Conservation (phyloP, 2,797 vertebrate species). For the Tauraco hartlaubi region DNA sequence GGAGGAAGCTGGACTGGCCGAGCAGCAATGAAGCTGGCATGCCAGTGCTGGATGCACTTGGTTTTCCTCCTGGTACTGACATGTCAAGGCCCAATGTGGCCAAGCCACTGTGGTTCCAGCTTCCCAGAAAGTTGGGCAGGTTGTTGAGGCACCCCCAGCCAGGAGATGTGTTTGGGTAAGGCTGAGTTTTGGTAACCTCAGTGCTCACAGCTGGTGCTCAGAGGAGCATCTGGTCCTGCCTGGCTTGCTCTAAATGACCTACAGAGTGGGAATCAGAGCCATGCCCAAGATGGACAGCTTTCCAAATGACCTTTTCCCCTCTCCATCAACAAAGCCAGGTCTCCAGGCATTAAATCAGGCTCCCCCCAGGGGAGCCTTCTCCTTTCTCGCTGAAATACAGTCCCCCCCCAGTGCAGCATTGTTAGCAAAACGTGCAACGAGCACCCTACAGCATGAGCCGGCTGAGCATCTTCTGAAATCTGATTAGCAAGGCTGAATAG, state of each 20-base stretch:
- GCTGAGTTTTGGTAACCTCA: background rate
- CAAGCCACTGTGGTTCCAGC: background rate
- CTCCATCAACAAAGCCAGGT: background rate
- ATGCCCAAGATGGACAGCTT: accelerated
- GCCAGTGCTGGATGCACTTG: accelerated
- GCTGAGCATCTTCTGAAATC: background rate
- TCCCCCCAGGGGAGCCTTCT: background rate
- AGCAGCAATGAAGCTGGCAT: background rate
- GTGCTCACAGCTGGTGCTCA: background rate
- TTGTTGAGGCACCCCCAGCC: background rate
- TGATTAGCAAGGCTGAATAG: conserved; percentile 3
- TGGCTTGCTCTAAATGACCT: background rate
- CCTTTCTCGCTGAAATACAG: background rate
- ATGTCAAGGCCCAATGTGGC: accelerated
- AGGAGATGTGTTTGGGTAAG: background rate
- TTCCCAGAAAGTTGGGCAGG: background rate
- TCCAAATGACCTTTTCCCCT: background rate
- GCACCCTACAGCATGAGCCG: background rate
- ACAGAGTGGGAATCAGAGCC: background rate
- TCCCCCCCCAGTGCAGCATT: background rate
- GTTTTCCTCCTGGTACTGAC: background rate
- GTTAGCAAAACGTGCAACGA: background rate
- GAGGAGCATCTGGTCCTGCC: background rate
- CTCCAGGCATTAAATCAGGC: background rate
- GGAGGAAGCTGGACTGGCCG: accelerated